Percentiles rank a stretch among this genome's conserved stretches.
phyloP scores from a whole-genome alignment of 2,888 invertebrate genomes.

The Coleophora deauratella region DNA sequence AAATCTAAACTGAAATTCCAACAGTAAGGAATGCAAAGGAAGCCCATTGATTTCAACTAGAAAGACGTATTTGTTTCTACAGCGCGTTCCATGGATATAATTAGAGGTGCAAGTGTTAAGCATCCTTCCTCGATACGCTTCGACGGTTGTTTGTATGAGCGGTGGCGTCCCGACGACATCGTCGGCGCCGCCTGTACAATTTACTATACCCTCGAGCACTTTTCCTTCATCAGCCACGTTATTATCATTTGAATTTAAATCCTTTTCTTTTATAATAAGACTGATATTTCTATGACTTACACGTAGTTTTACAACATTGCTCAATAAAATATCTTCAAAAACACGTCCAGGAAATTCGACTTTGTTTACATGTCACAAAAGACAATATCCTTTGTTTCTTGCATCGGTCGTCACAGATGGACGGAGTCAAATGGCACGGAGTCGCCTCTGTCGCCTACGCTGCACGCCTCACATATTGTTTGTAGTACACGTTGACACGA shows the following conservation, averaged over 20 bases:
- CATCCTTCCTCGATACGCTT: constrained; percentile 67
- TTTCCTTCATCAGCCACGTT: constrained; percentile 27
- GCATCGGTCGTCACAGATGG: constrained; percentile 48
- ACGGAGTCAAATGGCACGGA: constrained; percentile 45
- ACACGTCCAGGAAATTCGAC: constrained; percentile 63
- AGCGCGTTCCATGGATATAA: constrained; percentile 57
- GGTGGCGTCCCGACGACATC: constrained; percentile 60
- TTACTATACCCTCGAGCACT: constrained; percentile 31
- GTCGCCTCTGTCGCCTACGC: constrained; percentile 51
- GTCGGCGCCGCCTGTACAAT: constrained; percentile 66
- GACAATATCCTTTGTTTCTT: constrained; percentile 60
- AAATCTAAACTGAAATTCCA: neutral
- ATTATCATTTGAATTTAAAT: constrained; percentile 19
- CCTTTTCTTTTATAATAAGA: constrained; percentile 19
- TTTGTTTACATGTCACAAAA: constrained; percentile 61
- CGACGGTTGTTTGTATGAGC: constrained; percentile 54
- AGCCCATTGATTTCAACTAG: constrained; percentile 23
- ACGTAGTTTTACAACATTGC: constrained; percentile 10
- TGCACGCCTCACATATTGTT: constrained; percentile 37
- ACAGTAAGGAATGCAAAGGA: constrained; percentile 13
- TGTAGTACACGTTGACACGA: constrained; percentile 60
- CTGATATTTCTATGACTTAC: constrained; percentile 12
- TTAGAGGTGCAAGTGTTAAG: constrained; percentile 67
- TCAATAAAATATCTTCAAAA: constrained; percentile 26
- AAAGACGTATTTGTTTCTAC: constrained; percentile 53